Evolutionary conservation across 2,113 vertebrate species (phyloP).

Genomic region (Falco punctatus): DNA sequence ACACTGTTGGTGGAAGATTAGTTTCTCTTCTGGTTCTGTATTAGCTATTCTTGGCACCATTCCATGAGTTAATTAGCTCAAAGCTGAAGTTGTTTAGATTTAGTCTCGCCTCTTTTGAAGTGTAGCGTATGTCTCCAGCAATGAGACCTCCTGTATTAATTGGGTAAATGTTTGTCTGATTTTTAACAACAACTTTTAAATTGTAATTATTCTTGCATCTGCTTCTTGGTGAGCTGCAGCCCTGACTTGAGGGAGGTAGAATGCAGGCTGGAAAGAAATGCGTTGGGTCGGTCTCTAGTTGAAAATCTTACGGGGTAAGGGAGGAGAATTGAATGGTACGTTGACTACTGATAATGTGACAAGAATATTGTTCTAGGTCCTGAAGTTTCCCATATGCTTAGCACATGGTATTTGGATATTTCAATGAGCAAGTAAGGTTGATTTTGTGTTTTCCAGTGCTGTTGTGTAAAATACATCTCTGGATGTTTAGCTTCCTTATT

Average conservation of each 20-base stretch:
- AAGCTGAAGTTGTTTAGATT: constrained; percentile 25
- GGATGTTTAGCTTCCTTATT: not conserved
- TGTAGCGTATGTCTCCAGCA: not conserved
- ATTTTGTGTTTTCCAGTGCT: not conserved
- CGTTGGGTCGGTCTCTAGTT: not conserved
- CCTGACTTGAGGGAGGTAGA: not conserved
- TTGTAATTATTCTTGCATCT: not conserved
- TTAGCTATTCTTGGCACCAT: not conserved
- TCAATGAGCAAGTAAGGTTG: not conserved
- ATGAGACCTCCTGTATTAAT: not conserved
- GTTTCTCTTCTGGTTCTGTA: not conserved
- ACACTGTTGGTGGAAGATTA: not conserved
- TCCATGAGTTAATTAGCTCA: constrained; percentile 18
- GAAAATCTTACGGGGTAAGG: not conserved
- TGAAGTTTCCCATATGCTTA: not conserved
- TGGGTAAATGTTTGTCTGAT: not conserved
- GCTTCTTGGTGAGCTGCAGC: not conserved
- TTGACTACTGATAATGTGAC: not conserved
- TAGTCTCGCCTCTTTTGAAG: constrained; percentile 12
- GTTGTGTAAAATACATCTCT: not conserved
- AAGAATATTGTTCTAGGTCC: not conserved
- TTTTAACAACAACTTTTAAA: not conserved
- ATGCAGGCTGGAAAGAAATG: not conserved
- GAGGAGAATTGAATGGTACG: not conserved
- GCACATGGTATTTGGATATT: not conserved